These are phyloP conservation scores for Thymelicus sylvestris DNA, from an alignment of 2,888 invertebrate genomes.

Conservation along the genomic window DNA sequence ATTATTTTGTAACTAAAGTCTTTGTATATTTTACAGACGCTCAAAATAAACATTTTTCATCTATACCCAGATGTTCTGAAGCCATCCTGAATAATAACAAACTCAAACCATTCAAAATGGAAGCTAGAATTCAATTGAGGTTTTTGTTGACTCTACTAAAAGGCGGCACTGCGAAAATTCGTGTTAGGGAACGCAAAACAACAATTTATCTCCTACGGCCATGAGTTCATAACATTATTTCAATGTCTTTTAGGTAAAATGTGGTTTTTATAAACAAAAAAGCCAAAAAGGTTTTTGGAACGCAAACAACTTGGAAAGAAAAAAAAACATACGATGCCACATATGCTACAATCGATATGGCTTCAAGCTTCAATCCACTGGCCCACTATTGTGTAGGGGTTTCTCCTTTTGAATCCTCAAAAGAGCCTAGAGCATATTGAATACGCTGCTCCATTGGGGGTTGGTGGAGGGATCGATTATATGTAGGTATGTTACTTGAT, in stretches of 20 bases:
- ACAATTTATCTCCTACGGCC: conserved; percentile 1
- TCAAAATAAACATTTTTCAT: not conserved
- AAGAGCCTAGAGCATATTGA: too few relatives aligned
- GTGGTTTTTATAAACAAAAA: not conserved
- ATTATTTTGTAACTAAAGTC: not conserved
- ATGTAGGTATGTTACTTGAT: too few relatives aligned
- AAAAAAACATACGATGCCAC: too few relatives aligned
- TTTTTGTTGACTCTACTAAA: conserved; percentile 23
- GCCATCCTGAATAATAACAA: conserved; percentile 16
- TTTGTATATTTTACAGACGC: not conserved
- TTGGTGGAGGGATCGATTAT: too few relatives aligned
- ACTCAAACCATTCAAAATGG: not conserved
- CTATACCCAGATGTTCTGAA: not conserved
- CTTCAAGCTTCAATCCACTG: too few relatives aligned
- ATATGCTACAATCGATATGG: too few relatives aligned
- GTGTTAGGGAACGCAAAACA: conserved; percentile 11
- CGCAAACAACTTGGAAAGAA: too few relatives aligned
- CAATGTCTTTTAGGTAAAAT: not conserved
- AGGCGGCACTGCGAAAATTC: conserved; percentile 10
- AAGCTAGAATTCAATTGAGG: conserved; percentile 6
- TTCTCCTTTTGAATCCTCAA: too few relatives aligned
- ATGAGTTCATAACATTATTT: conserved; percentile 10
- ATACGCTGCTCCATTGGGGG: too few relatives aligned
- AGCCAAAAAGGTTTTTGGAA: not conserved
- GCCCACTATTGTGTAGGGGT: too few relatives aligned